Percentiles rank a stretch among this genome's conserved stretches.
These are phyloP conservation scores for Cyclophora punctaria DNA, from an alignment of 2,888 invertebrate genomes.

Conservation along the genomic window DNA sequence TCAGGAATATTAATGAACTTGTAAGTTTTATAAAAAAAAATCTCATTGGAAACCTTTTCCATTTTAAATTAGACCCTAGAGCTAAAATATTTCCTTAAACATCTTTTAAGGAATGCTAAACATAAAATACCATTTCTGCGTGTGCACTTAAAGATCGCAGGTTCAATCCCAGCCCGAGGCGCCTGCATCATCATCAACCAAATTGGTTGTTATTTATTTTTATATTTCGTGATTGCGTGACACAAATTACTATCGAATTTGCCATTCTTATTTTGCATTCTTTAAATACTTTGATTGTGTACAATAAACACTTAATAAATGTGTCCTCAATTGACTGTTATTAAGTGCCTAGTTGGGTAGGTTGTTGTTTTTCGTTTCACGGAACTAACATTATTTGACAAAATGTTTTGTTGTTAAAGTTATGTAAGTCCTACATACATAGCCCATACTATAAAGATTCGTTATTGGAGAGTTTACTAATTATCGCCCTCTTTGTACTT, in stretches of 20 bases:
- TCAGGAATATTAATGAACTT: no score
- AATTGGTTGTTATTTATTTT: slow-evolving; percentile 40
- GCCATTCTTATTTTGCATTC: slow-evolving; percentile 32
- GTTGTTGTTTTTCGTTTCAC: neutral
- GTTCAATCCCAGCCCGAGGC: slow-evolving; percentile 45
- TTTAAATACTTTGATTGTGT: slow-evolving; percentile 22
- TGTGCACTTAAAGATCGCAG: slow-evolving; percentile 22
- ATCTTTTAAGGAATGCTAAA: no score
- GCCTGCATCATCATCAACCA: slow-evolving; percentile 28
- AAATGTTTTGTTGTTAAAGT: no score
- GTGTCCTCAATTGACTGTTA: slow-evolving; percentile 10
- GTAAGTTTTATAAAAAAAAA: no score
- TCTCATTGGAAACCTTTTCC: no score
- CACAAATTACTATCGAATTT: slow-evolving; percentile 30
- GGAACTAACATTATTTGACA: neutral
- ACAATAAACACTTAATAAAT: neutral
- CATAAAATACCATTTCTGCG: slow-evolving; percentile 8
- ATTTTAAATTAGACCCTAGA: no score
- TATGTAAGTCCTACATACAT: no score
- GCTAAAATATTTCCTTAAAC: no score
- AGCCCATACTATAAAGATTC: no score
- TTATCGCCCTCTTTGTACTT: no score
- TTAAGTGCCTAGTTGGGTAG: slow-evolving; percentile 5
- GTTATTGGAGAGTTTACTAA: no score
- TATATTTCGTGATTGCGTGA: slow-evolving; percentile 48